Base-by-base conservation (phyloP, 2,888 invertebrate species). In the Julus scandinavius region DNA sequence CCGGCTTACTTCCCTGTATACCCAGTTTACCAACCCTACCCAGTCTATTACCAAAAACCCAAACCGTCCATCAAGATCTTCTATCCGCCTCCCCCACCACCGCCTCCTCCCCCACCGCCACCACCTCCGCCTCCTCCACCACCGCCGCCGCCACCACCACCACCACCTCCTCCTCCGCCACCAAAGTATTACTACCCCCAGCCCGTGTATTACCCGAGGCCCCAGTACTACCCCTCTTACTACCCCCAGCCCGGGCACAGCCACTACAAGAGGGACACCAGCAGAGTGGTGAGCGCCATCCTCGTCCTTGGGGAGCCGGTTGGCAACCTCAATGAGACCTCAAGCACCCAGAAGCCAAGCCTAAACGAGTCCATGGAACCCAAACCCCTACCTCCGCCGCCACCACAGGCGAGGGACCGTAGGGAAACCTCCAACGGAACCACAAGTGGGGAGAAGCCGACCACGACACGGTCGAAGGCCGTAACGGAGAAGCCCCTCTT, bases 91-190 rank as follows among this genome's bases (percentile, higher is more conserved):
- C 54, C 13, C 54, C 54, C 54, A 15, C 9, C 54, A 15, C 54
- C 54, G 1, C 54, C 54, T 9, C 84, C 84, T 13, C 84, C 84
- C 6, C 84, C 84, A 4, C 84, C 84, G 9, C 85, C 85, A 85
- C 85, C 85, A 9, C 29, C 29, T 3, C 85, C 85, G 4, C 38
- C 38, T 45, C 38, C 38, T 45, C 85, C 85, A 6, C 85, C 85
- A n/a, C 85, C 85, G 17, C 85, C 85, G 1, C 85, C 85, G 1
- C 85, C 85, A 20, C 85, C 85, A 29, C 85, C 85, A 29, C 85
- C 85, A 20, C 85, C 45, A 2, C 85, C 38, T 29, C 85, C 29
- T 45, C 85, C 38, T 45, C 85, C 85, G 17, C 85, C 85, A 15
- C 84, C 84, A 9, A 84, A 41, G 49, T 85, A 85, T n/a, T 40